A percentile compares a stretch with the other conserved stretches of the same genome.
These are phyloP conservation scores for Eremophila alpestris DNA, from an alignment of 2,797 vertebrate species.

Conservation along the genomic window DNA sequence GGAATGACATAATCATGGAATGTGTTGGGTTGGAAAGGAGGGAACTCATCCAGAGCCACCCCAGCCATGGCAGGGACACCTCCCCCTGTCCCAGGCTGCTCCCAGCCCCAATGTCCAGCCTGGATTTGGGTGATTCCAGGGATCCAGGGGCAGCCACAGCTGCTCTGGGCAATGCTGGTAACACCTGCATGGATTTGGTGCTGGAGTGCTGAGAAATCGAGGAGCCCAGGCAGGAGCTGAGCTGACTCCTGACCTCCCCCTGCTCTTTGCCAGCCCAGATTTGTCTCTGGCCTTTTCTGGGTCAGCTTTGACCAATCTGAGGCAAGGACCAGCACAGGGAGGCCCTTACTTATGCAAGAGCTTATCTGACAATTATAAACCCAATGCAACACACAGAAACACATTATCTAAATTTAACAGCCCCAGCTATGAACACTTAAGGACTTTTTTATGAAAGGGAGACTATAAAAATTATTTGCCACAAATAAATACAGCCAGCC, in stretches of 20 bases:
- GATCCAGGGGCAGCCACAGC: background rate
- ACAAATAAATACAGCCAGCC: background rate
- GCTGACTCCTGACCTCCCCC: background rate
- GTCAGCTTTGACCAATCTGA: background rate
- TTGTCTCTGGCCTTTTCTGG: background rate
- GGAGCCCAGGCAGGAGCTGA: background rate
- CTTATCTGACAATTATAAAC: background rate
- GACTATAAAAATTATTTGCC: background rate
- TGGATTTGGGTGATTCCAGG: background rate
- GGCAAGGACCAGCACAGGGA: background rate
- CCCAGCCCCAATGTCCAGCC: background rate
- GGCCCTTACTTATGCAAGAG: background rate
- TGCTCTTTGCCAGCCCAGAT: background rate
- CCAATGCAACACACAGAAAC: background rate
- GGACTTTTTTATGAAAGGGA: background rate
- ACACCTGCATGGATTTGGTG: background rate
- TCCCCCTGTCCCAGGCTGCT: background rate
- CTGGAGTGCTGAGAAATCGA: background rate
- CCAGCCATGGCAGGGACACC: background rate
- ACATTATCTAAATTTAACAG: background rate
- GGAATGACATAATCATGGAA: accelerated
- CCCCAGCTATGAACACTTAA: background rate
- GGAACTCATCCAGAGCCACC: accelerated
- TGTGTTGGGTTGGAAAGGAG: background rate
- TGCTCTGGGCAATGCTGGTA: background rate